Base-by-base conservation (phyloP, 1,140 invertebrate species). In the Aphis craccivora region DNA sequence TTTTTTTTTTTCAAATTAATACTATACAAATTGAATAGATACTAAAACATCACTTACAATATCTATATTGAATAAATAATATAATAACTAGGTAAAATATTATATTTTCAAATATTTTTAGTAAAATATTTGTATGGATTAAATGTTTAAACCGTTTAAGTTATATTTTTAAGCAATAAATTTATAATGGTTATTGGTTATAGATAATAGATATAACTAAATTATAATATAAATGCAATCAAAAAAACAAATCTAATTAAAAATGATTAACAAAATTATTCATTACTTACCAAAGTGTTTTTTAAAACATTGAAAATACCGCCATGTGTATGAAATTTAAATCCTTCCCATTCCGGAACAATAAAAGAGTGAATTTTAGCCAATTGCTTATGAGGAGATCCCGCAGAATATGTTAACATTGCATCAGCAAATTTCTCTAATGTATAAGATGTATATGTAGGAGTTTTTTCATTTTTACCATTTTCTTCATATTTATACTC, bases 321-420 rank as follows among this genome's bases (percentile, higher is more conserved):
- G 20, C 91, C 91, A 55, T 93, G 81, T 14, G 91, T 93, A 84
- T 93, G 91, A 86, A 93, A 93, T 40, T 86, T 40, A 40, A 93
- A 93, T 35, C 81, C 91, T 53, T 93, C 91, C 81, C 48, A 86
- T 40, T 93, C 45, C 22, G 91, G 81, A 55, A 93, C 81, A 84
- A 93, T 93, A 23, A 86, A 93, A n/a, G 91, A 51, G 23, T 93
- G 91, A 93, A 93, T 93, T 93, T 93, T 93, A 11, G 91, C 43
- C 76, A 93, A 22, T 40, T 93, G 91, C 48, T 93, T 93, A 37
- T 55, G 48, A 37, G 91, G 91, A 40, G 81, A 9, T 40, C 81
- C 91, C 14, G 81, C 14, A 8, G 91, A 86, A 9, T 53, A 93
- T 25, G 76, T 22, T 5, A 93, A 51, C 91, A 93, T 93, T 35